A percentile compares a stretch with the other conserved stretches of the same genome.
phyloP scores from a whole-genome alignment of 2,113 vertebrate genomes.

The Aix galericulata region DNA sequence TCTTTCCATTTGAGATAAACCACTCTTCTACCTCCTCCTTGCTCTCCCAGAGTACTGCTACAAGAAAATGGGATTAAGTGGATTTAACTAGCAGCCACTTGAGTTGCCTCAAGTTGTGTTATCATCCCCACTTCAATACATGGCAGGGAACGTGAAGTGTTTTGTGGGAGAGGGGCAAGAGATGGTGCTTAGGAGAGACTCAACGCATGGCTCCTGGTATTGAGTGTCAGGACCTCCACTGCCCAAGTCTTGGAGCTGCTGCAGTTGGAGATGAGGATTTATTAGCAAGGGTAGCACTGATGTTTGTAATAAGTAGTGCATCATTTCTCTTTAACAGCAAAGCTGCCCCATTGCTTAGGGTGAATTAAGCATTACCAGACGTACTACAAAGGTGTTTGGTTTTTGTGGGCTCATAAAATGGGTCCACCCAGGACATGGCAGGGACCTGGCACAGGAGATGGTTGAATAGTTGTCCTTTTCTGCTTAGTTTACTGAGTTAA shows the following conservation, averaged over 20 bases:
- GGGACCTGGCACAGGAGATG: neutral
- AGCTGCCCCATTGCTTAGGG: neutral
- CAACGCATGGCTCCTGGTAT: neutral
- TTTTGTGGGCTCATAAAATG: neutral
- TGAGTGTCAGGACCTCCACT: neutral
- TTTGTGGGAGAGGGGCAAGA: neutral
- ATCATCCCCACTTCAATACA: constrained; percentile 22
- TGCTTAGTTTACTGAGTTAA: neutral
- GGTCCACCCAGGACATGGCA: neutral
- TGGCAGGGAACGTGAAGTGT: neutral
- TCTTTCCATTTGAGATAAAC: constrained; percentile 50
- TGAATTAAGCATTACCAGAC: neutral
- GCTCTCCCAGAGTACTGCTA: constrained; percentile 1
- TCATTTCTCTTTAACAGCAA: neutral
- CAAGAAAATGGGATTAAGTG: constrained; percentile 65
- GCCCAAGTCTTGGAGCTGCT: neutral
- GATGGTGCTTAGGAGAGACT: neutral
- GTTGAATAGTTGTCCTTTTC: neutral
- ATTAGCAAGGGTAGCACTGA: neutral
- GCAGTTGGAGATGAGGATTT: neutral
- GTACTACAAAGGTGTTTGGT: neutral
- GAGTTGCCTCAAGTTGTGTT: constrained; percentile 24
- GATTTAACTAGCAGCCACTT: constrained; percentile 50
- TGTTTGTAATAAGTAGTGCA: neutral
- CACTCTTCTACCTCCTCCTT: constrained; percentile 15